Percentiles rank a stretch among this genome's conserved stretches.
These are phyloP conservation scores for Bombus huntii DNA, from an alignment of 1,140 invertebrate species.

Conservation along the genomic window DNA sequence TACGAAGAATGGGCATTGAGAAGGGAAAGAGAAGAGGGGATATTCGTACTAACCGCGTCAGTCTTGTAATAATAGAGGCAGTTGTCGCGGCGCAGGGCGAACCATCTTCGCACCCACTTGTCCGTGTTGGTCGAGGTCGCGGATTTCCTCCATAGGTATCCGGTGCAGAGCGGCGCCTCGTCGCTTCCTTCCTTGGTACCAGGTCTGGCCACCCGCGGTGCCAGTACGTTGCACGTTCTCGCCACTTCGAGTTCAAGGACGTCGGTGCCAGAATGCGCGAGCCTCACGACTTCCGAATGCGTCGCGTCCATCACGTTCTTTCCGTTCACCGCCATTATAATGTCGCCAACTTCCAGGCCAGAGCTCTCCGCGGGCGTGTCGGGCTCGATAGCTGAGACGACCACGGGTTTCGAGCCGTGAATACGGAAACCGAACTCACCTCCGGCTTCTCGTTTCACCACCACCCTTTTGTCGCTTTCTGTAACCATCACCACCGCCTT, in stretches of 20 bases:
- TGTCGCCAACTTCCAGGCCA: conserved; percentile 96
- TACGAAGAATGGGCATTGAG: no score
- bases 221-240: conserved; percentile 91
- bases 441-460: conserved; percentile 89
- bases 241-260: conserved; percentile 94
- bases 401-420: conserved; percentile 96
- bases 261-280: conserved; percentile 94
- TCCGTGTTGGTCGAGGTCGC: conserved; percentile 83
- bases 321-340: conserved; percentile 95
- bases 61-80: conserved; percentile 98
- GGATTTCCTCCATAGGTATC: conserved; percentile 90
- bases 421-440: conserved; percentile 98
- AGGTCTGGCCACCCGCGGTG: conserved; percentile 80
- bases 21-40: not conserved
- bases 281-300: conserved; percentile 97
- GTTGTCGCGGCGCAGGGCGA: conserved; percentile 94
- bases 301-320: conserved; percentile 93
- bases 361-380: conserved; percentile 95
- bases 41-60: conserved; percentile 86
- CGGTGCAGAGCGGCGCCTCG: conserved; percentile 87
- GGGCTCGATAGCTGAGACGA: conserved; percentile 96
- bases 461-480: conserved; percentile 94
- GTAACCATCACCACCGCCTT: conserved; percentile 71
- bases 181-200: conserved; percentile 83
- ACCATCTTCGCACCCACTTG: conserved; percentile 95